phyloP scores from a whole-genome alignment of 2,888 invertebrate genomes.

The Eumacrocentrus americanus region DNA sequence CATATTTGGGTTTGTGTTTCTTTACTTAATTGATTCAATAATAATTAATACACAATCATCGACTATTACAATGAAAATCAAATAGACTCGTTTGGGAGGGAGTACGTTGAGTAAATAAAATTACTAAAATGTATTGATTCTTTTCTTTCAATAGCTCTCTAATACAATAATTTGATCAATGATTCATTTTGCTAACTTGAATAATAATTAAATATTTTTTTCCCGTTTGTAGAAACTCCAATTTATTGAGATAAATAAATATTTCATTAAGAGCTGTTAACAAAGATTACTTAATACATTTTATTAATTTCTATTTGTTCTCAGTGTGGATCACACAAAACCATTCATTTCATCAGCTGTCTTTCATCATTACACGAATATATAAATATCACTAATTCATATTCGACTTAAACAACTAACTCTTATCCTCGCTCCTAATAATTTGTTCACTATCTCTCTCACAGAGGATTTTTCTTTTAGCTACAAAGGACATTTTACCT shows the following conservation, averaged over 20 bases:
- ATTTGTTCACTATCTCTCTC: not conserved
- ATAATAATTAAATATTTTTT: not conserved
- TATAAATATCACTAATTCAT: constrained; percentile 56
- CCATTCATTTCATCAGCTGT: not conserved
- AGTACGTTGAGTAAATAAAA: constrained; percentile 4
- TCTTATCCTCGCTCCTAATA: constrained; percentile 29
- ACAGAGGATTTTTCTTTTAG: not conserved
- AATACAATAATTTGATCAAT: not conserved
- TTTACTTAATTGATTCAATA: constrained; percentile 28
- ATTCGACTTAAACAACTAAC: constrained; percentile 51
- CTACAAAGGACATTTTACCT: constrained; percentile 9
- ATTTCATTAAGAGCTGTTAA: not conserved
- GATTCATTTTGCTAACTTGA: too few relatives aligned
- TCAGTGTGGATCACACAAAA: not conserved
- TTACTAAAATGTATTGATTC: not conserved
- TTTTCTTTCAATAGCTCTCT: not conserved
- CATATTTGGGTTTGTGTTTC: not conserved
- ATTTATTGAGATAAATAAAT: not conserved
- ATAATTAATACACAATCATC: constrained; percentile 24
- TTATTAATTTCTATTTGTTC: not conserved
- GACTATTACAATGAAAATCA: constrained; percentile 31
- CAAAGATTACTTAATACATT: not conserved
- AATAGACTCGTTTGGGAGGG: constrained; percentile 26
- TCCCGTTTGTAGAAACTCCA: not conserved
- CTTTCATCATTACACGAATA: constrained; percentile 51